Conservation (phyloP, 2,113 vertebrate species). For the Coryphaenoides rupestris region DNA sequence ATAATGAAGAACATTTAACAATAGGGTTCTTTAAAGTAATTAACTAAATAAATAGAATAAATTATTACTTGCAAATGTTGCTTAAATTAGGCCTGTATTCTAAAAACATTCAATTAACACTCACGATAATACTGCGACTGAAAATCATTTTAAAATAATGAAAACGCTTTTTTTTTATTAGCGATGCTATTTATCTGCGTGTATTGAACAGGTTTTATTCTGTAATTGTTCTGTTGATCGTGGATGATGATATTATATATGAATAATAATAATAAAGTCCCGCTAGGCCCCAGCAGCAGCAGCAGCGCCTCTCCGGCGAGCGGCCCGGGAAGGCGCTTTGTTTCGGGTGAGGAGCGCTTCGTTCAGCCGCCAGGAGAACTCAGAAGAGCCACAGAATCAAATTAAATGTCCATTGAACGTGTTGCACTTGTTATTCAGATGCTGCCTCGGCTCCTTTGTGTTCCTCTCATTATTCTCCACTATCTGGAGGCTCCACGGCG, state of each 20-base stretch:
- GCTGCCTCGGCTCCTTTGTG: constrained; percentile 67
- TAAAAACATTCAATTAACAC: too few species aligned
- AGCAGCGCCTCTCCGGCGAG: too few species aligned
- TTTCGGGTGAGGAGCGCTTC: constrained; percentile 23
- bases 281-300: too few species aligned
- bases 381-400: constrained; percentile 66
- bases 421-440: constrained; percentile 72
- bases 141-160: too few species aligned
- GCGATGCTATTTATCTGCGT: too few species aligned
- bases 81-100: constrained; percentile 4
- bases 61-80: background rate
- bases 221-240: constrained; percentile 35
- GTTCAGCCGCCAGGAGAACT: constrained; percentile 42
- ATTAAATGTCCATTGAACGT: constrained; percentile 70
- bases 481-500: constrained; percentile 70
- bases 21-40: too few species aligned
- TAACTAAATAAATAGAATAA: too few species aligned
- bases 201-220: too few species aligned
- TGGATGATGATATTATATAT: constrained; percentile 22
- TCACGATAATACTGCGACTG: too few species aligned
- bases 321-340: constrained; percentile 30
- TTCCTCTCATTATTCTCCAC: constrained; percentile 71
- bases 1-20: too few species aligned
- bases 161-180: too few species aligned
- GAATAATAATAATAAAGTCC: too few species aligned